Conservation (phyloP, 2,888 invertebrate genomes). For the Lordiphosa fenestrarum region DNA sequence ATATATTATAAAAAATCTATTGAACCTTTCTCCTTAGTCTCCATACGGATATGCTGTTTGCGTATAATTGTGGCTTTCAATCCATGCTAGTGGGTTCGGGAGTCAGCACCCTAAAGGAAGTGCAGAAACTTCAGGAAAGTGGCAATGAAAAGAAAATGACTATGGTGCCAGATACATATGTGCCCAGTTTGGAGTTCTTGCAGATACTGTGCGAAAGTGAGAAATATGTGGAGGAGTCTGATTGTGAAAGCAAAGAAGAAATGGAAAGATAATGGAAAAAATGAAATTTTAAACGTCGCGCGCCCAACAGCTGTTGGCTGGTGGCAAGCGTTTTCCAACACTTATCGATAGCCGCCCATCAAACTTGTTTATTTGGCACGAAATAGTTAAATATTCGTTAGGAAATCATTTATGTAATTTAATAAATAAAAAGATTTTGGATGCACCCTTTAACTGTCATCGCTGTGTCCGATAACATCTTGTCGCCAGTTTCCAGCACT, state of each 20-base stretch:
- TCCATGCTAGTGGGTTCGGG: slow-evolving; percentile 52
- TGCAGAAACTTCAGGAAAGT: slow-evolving; percentile 27
- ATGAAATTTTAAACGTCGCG: neutral
- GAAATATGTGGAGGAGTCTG: neutral
- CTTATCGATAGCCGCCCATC: neutral
- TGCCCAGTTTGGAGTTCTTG: slow-evolving; percentile 26
- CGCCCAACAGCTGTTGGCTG: neutral
- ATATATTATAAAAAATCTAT: neutral
- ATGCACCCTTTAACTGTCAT: too few species aligned
- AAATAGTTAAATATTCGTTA: too few species aligned
- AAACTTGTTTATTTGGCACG: too few species aligned
- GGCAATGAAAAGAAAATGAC: slow-evolving; percentile 22
- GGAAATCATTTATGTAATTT: too few species aligned
- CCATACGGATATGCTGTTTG: slow-evolving; percentile 46
- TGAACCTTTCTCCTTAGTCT: slow-evolving; percentile 23
- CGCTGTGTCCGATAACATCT: too few species aligned
- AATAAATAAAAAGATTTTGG: too few species aligned
- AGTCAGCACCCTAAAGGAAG: slow-evolving; percentile 25
- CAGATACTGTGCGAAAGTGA: slow-evolving; percentile 18
- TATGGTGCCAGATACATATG: slow-evolving; percentile 43
- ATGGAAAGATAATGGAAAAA: neutral
- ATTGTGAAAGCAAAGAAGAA: neutral
- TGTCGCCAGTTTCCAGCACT: too few species aligned
- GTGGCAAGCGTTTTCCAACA: neutral
- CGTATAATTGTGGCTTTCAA: slow-evolving; percentile 49